phyloP scores from a whole-genome alignment of 2,113 vertebrate genomes.

The Eleginops maclovinus region DNA sequence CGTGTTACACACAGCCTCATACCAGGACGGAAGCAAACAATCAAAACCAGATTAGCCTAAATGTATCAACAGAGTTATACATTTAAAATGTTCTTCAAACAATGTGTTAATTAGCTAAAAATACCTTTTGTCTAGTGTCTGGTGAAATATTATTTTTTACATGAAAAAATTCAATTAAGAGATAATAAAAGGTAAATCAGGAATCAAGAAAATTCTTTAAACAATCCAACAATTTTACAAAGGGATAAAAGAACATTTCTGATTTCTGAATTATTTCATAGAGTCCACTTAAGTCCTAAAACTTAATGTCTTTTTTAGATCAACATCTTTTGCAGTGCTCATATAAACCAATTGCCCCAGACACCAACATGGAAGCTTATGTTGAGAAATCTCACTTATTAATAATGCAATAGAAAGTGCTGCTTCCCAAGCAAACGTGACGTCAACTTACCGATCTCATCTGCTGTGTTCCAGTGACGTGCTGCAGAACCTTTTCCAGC shows the following conservation, averaged over 20 bases:
- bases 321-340: constrained; percentile 16
- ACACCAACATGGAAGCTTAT: neutral
- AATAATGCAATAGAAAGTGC: constrained; percentile 62
- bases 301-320: neutral
- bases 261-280: no score
- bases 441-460: constrained; percentile 84
- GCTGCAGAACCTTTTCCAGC: constrained; percentile 86
- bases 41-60: constrained; percentile 12
- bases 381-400: constrained; percentile 40
- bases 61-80: neutral
- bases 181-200: neutral
- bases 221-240: neutral
- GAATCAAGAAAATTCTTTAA: neutral
- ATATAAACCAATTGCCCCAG: constrained; percentile 7
- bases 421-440: constrained; percentile 47
- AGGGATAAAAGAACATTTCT: neutral
- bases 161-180: neutral
- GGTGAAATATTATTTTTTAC: neutral
- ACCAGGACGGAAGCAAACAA: constrained; percentile 28
- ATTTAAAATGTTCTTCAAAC: neutral
- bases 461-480: constrained; percentile 86
- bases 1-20: constrained; percentile 39
- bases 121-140: neutral
- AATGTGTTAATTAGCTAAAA: neutral
- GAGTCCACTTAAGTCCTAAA: neutral